A percentile compares a stretch with the other conserved stretches of the same genome.
Conservation (phyloP, 2,113 vertebrate species). For the Lophochroa leadbeateri region DNA sequence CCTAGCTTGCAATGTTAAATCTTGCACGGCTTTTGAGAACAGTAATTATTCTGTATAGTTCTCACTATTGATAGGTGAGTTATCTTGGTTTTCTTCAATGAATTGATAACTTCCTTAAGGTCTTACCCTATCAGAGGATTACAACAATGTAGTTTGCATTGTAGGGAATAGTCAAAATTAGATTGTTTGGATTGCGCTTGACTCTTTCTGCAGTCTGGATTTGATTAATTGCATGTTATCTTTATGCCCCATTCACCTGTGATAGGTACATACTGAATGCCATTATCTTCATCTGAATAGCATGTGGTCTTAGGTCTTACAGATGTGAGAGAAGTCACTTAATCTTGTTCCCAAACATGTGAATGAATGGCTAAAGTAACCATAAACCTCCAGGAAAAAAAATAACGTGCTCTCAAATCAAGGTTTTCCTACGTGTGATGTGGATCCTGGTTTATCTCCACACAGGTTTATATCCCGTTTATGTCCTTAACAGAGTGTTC, state of each 20-base stretch:
- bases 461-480: not conserved
- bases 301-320: not conserved
- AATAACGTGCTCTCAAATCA: fast-evolving
- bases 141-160: not conserved
- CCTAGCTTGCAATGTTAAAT: not conserved
- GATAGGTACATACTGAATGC: not conserved
- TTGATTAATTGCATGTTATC: not conserved
- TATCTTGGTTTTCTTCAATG: not conserved
- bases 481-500: not conserved
- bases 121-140: not conserved
- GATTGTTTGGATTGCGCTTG: not conserved
- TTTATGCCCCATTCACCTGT: not conserved
- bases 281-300: fast-evolving
- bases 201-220: not conserved
- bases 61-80: not conserved
- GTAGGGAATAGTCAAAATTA: not conserved
- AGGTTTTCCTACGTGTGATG: not conserved
- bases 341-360: fast-evolving
- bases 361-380: not conserved
- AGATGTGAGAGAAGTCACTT: not conserved
- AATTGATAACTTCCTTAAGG: not conserved
- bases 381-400: not conserved
- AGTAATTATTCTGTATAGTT: not conserved
- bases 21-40: not conserved
- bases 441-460: not conserved